Conservation (phyloP, 2,113 vertebrate species). For the Dasyornis broadbenti region DNA sequence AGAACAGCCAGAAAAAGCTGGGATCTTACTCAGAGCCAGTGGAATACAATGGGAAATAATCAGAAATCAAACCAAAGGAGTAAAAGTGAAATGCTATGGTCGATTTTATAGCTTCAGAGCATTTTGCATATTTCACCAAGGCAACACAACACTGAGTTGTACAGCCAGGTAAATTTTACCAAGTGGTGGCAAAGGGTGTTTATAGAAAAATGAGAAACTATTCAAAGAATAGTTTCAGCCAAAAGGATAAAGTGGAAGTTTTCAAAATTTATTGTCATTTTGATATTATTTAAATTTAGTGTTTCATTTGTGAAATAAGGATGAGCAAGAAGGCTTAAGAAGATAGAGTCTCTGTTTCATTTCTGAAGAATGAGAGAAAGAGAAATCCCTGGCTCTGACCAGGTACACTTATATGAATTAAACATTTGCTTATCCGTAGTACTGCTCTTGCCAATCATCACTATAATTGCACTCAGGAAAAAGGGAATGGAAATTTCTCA, state of each 20-base stretch:
- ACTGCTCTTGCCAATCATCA: background rate
- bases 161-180: background rate
- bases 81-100: background rate
- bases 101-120: background rate
- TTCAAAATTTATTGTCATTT: background rate
- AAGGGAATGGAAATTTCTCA: background rate
- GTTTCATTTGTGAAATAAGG: background rate
- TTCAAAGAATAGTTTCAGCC: background rate
- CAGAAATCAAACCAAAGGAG: background rate
- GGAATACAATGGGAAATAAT: background rate
- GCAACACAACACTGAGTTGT: background rate
- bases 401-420: background rate
- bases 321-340: background rate
- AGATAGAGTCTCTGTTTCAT: conserved; percentile 26
- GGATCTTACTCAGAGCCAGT: background rate
- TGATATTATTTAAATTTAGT: background rate
- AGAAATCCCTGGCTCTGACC: background rate
- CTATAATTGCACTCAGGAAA: background rate
- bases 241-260: background rate
- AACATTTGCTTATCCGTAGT: conserved; percentile 2
- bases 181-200: background rate
- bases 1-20: background rate
- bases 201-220: background rate
- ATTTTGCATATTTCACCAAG: background rate
- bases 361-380: background rate